Conservation (phyloP, 2,888 invertebrate species). For the Agrochola lota region DNA sequence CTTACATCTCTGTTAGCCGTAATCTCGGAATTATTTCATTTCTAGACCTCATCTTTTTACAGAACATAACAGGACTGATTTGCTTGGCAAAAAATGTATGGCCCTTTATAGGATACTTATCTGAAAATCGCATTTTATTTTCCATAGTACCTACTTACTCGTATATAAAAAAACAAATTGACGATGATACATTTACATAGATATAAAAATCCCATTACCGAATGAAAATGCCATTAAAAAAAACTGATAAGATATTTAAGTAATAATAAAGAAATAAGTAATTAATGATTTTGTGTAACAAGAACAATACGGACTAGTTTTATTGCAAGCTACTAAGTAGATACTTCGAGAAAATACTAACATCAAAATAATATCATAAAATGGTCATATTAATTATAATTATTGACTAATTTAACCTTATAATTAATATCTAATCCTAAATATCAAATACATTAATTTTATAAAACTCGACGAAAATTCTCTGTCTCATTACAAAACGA, state of each 20-base stretch:
- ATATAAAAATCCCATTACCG: background rate
- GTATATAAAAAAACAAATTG: too few relatives aligned
- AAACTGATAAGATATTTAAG: background rate
- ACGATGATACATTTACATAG: too few relatives aligned
- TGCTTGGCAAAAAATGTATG: too few relatives aligned
- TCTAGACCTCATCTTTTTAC: too few relatives aligned
- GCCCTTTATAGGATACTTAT: too few relatives aligned
- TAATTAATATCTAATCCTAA: conserved; percentile 4
- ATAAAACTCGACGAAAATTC: background rate
- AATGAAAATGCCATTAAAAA: background rate
- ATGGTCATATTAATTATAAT: background rate
- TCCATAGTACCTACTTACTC: too few relatives aligned
- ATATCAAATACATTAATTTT: background rate
- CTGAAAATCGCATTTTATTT: background rate
- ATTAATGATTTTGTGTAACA: background rate
- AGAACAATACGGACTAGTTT: conserved; percentile 30
- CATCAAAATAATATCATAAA: conserved; percentile 1
- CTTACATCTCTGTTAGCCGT: too few relatives aligned
- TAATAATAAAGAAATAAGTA: background rate
- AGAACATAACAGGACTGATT: too few relatives aligned
- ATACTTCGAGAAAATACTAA: conserved; percentile 8
- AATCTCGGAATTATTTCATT: too few relatives aligned
- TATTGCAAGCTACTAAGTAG: conserved; percentile 9
- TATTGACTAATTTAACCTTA: background rate
- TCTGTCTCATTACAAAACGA: background rate